A percentile compares a stretch with the other conserved stretches of the same genome.
Evolutionary conservation across 2,113 vertebrate genomes (phyloP).

Genomic region (Lontra canadensis): DNA sequence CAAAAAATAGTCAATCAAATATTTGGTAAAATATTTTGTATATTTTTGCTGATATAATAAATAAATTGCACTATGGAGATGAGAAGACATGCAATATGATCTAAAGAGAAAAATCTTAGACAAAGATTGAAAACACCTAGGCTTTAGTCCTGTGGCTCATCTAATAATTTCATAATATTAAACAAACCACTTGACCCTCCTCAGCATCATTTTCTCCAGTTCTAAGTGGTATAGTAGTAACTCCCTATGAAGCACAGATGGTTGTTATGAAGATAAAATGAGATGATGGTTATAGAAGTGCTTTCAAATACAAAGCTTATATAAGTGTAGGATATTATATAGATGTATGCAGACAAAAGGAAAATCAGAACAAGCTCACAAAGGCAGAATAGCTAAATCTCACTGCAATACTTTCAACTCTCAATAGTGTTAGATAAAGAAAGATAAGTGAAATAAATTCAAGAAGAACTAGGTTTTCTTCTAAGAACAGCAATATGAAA

Average conservation of each 20-base stretch:
- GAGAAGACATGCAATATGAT: neutral
- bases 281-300: neutral
- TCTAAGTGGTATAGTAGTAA: neutral
- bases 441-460: conserved; percentile 19
- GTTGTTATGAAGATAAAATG: conserved; percentile 39
- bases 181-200: neutral
- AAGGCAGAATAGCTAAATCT: neutral
- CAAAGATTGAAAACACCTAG: neutral
- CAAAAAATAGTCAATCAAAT: neutral
- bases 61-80: neutral
- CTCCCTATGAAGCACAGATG: neutral
- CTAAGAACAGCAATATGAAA: neutral
- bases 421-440: conserved; percentile 8
- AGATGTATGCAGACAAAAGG: neutral
- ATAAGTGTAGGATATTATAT: neutral
- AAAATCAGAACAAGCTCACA: conserved; percentile 10
- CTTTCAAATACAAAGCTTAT: conserved; percentile 7
- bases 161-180: neutral
- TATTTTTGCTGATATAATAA: neutral
- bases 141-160: neutral
- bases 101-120: neutral
- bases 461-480: neutral
- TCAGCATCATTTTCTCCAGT: neutral
- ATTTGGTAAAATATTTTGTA: neutral
- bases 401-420: neutral